phyloP scores from a whole-genome alignment of 2,797 vertebrate species.

The Lagodon rhomboides region DNA sequence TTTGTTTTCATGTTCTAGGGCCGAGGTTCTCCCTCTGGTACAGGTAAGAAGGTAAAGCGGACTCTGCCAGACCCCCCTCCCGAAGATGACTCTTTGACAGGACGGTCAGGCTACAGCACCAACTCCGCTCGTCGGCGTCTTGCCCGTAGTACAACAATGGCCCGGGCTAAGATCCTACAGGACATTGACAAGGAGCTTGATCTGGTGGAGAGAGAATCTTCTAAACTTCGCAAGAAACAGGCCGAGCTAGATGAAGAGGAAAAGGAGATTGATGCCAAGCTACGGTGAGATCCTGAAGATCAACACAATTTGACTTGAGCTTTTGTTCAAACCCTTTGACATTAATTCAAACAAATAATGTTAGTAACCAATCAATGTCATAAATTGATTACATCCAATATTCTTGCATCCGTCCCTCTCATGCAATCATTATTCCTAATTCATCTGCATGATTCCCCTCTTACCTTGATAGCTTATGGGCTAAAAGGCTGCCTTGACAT shows the following conservation, averaged over 20 bases:
- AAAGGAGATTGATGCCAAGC: constrained; percentile 98
- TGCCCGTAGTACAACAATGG: constrained; percentile 97
- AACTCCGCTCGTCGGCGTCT: constrained; percentile 95
- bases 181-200: constrained; percentile 99
- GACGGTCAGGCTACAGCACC: constrained; percentile 89
- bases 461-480: constrained; percentile 81
- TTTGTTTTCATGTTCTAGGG: constrained; percentile 83
- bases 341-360: constrained; percentile 21
- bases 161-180: constrained; percentile 98
- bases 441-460: constrained; percentile 79
- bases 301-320: neutral
- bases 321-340: constrained; percentile 10
- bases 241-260: constrained; percentile 99
- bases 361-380: neutral
- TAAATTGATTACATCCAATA: constrained; percentile 27
- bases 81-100: constrained; percentile 89
- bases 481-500: constrained; percentile 85
- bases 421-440: constrained; percentile 60
- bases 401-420: constrained; percentile 53
- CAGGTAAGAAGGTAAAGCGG: constrained; percentile 98
- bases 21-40: constrained; percentile 89
- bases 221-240: constrained; percentile 98
- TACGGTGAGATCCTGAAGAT: constrained; percentile 79
- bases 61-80: constrained; percentile 98
- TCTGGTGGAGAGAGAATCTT: constrained; percentile 97